These are phyloP conservation scores for Drosophila paracracens DNA, from an alignment of 2,888 invertebrate species.

Conservation along the genomic window DNA sequence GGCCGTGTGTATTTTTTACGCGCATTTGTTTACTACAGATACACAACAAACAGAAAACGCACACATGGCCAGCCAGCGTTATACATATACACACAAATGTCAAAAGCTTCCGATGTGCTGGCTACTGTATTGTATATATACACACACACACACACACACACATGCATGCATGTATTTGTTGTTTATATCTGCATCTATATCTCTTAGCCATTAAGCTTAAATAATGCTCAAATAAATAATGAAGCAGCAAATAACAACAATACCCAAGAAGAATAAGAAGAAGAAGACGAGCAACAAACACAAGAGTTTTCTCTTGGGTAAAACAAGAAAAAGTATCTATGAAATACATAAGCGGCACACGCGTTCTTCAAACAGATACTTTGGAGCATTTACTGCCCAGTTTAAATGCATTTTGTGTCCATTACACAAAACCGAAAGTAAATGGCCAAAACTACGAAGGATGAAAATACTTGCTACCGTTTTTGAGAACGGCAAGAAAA, in stretches of 20 bases:
- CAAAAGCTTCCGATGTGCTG: constrained; percentile 42
- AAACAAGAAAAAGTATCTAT: constrained; percentile 42
- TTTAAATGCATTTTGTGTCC: constrained; percentile 60
- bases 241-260: constrained; percentile 49
- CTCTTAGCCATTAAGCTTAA: constrained; percentile 52
- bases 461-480: constrained; percentile 34
- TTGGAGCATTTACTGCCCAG: constrained; percentile 45
- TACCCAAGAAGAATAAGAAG: background rate
- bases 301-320: constrained; percentile 1
- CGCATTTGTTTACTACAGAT: constrained; percentile 77
- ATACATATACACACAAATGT: constrained; percentile 37
- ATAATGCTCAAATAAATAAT: constrained; percentile 63
- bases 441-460: constrained; percentile 32
- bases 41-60: constrained; percentile 64
- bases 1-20: constrained; percentile 68
- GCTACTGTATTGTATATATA: constrained; percentile 38
- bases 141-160: background rate
- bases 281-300: constrained; percentile 5
- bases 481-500: constrained; percentile 12
- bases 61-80: constrained; percentile 37
- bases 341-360: constrained; percentile 52
- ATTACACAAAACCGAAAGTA: constrained; percentile 72
- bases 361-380: constrained; percentile 35
- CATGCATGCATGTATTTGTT: background rate
- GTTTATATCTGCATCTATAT: constrained; percentile 28